Evolutionary conservation across 1,140 invertebrate species (phyloP), one percentile per base, ranked within the genome.

Genomic region (Mesaphorura yosii): DNA sequence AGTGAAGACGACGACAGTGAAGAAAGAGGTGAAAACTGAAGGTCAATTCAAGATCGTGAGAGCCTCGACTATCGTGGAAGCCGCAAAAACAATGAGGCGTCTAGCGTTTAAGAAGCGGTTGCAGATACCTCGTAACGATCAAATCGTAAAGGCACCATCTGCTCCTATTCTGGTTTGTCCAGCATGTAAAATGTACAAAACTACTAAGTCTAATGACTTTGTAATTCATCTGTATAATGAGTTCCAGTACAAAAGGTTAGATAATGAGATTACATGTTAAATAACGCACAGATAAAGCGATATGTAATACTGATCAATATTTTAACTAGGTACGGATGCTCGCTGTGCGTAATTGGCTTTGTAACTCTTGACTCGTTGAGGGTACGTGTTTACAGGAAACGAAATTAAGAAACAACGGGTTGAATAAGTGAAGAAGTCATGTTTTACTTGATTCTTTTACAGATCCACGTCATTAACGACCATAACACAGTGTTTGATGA

Each of bases 141-240:
- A n/a, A n/a, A n/a, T n/a, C n/a, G n/a, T n/a, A 10, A 14, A 73
- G 0, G 62, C 58, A 46, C 71, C 74, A 0, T 50, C 64, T 2
- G 3, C 67, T 66, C 7, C 66, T 66, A 51, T 67, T 20, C 76
- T 70, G 51, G 63, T 64, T 23, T 79, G 77, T 62, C 72, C 76
- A 0, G 63, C 75, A n/a, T 79, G 77, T 53, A 64, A 67, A 6
- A 54, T 64, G 6, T 77, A 72, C 54, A 72, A 71, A 47, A 70
- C 73, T 0, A 74, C 68, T 20, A 71, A 72, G 29, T 69, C 71
- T n/a, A 64, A 69, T 3, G 72, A 76, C 29, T 71, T 78, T 55
- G 65, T 70, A 14, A 70, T 74, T 55, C 77, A 79, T 64, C 56
- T 79, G 23, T 78, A 69, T 47, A 68, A 73, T 22, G 76, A 78